phyloP scores from a whole-genome alignment of 2,888 invertebrate genomes.

The Tupiocoris notatus region DNA sequence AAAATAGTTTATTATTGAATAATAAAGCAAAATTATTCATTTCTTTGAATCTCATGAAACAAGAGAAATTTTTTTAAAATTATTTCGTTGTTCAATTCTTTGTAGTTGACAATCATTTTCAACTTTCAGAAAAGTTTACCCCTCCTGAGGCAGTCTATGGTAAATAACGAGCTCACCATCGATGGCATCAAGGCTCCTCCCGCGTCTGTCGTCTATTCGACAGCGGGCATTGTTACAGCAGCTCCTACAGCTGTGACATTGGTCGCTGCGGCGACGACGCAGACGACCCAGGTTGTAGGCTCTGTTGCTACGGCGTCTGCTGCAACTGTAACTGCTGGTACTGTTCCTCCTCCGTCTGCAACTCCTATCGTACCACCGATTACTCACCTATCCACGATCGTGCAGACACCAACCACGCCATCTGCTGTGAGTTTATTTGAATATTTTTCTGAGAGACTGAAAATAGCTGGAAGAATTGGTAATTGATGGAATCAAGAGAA shows the following conservation, averaged over 20 bases:
- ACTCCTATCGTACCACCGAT: background rate
- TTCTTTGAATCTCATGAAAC: too few species aligned
- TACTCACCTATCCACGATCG: background rate
- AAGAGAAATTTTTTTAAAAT: background rate
- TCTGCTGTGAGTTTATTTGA: background rate
- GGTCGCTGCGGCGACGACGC: slow-evolving; percentile 10
- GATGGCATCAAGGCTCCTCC: slow-evolving; percentile 93
- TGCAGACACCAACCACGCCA: background rate
- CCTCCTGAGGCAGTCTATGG: slow-evolving; percentile 83
- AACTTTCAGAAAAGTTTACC: slow-evolving; percentile 88
- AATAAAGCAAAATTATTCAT: too few species aligned
- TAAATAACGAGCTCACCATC: slow-evolving; percentile 85
- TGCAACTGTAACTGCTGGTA: background rate
- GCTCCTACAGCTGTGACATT: slow-evolving; percentile 14
- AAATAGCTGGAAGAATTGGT: too few species aligned
- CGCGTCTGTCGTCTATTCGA: slow-evolving; percentile 65
- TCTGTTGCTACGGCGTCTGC: background rate
- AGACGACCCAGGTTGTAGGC: background rate
- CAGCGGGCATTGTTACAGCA: slow-evolving; percentile 52
- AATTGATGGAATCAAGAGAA: too few species aligned
- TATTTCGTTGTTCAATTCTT: background rate
- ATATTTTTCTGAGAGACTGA: too few species aligned
- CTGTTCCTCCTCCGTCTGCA: background rate
- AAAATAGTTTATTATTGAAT: too few species aligned
- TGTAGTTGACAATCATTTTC: background rate